These are phyloP conservation scores for Desmophyllum pertusum DNA, from an alignment of 92 coral and sea anemone genomes.

Conservation along the genomic window DNA sequence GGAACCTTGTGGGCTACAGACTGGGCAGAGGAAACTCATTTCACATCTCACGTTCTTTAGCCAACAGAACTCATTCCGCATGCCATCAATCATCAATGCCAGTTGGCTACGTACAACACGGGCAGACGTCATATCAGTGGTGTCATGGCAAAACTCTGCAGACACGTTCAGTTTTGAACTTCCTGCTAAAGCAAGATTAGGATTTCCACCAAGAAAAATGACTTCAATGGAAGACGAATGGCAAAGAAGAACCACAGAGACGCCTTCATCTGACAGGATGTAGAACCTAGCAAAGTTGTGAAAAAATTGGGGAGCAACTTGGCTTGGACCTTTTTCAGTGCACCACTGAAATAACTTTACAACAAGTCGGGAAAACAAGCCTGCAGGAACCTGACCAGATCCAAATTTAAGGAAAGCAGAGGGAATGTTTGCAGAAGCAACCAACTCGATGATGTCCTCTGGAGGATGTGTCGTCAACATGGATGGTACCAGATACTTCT, in stretches of 20 bases:
- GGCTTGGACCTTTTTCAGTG: not conserved
- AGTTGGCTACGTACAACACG: conserved; percentile 5
- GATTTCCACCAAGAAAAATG: not conserved
- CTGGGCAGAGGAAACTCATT: conserved; percentile 37
- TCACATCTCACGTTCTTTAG: conserved; percentile 9
- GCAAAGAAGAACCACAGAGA: conserved; percentile 3
- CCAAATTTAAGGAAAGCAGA: conserved; percentile 4
- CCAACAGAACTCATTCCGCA: conserved; percentile 36
- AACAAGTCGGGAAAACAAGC: conserved; percentile 38
- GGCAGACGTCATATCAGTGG: not conserved
- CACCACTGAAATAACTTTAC: conserved; percentile 32
- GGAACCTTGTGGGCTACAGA: conserved; percentile 17
- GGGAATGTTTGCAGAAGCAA: too few relatives aligned
- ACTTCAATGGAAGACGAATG: not conserved
- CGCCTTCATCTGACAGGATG: not conserved
- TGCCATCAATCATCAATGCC: conserved; percentile 6
- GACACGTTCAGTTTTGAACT: not conserved
- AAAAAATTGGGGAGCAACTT: conserved; percentile 1
- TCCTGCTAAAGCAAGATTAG: not conserved
- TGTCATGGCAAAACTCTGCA: not conserved
- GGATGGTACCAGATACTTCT: too few relatives aligned
- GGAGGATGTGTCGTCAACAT: too few relatives aligned
- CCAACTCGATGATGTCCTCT: too few relatives aligned
- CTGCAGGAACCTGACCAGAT: conserved; percentile 25
- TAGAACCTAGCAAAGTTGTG: conserved; percentile 26